Evolutionary conservation across 1,140 invertebrate genomes (phyloP).

Genomic region (Cotesia typhae): DNA sequence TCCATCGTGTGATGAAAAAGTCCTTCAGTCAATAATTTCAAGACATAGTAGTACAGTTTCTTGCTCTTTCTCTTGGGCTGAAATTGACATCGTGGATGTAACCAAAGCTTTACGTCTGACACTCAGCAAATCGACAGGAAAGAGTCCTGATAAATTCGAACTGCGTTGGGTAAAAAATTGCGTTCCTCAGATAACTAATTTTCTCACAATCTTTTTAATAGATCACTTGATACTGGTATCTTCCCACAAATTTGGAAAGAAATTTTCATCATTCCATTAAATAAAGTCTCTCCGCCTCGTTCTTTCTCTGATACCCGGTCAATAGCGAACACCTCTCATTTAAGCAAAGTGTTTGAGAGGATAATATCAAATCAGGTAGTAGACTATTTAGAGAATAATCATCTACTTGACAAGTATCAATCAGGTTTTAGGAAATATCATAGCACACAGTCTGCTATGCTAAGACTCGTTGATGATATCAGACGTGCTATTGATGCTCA

Average conservation of each 20-base stretch:
- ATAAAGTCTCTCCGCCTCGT: neutral
- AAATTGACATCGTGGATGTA: neutral
- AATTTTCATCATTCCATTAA: constrained; percentile 1
- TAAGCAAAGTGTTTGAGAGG: too few relatives aligned
- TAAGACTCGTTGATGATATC: too few relatives aligned
- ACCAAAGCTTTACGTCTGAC: too few relatives aligned
- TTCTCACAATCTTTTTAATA: neutral
- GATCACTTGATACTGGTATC: neutral
- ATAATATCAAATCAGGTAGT: too few relatives aligned
- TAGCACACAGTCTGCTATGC: too few relatives aligned
- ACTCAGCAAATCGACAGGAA: neutral
- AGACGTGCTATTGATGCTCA: too few relatives aligned
- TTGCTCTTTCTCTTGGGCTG: neutral
- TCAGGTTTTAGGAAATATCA: too few relatives aligned
- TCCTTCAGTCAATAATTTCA: neutral
- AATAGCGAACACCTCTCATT: neutral
- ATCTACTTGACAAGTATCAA: too few relatives aligned
- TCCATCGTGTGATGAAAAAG: neutral
- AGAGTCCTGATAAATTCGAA: neutral
- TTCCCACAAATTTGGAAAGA: constrained; percentile 3
- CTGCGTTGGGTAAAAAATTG: neutral
- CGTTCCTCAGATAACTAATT: neutral
- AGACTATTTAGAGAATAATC: too few relatives aligned
- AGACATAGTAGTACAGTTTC: neutral
- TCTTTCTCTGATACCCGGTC: constrained; percentile 1